Evolutionary conservation across 2,797 vertebrate genomes (phyloP).

Genomic region (Scyliorhinus canicula): DNA sequence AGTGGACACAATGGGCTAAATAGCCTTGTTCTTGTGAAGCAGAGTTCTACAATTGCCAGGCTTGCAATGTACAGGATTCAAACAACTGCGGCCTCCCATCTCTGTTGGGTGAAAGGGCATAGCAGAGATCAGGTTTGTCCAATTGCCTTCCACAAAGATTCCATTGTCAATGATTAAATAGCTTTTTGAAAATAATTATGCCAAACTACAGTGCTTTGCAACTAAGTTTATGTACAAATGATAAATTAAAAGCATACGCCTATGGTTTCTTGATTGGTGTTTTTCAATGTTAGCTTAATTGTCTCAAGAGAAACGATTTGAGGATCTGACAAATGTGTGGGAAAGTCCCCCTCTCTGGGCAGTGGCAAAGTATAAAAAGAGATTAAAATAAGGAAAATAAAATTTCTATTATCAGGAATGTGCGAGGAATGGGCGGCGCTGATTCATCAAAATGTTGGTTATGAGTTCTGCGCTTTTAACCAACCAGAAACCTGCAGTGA

Average conservation of each 20-base stretch:
- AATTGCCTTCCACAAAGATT: not conserved
- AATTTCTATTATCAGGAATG: too few species aligned
- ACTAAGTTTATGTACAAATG: not conserved
- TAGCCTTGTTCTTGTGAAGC: too few species aligned
- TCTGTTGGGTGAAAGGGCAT: not conserved
- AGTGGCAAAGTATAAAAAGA: too few species aligned
- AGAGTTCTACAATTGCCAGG: not conserved
- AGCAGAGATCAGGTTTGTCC: not conserved
- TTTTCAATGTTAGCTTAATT: too few species aligned
- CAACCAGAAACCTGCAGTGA: too few species aligned
- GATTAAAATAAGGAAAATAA: too few species aligned
- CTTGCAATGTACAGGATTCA: not conserved
- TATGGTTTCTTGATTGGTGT: not conserved
- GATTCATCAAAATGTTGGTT: too few species aligned
- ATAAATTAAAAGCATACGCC: not conserved
- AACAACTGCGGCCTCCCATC: not conserved
- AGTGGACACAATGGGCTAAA: too few species aligned
- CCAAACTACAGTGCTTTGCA: not conserved
- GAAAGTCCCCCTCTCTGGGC: too few species aligned
- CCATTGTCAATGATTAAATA: not conserved
- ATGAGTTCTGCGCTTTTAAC: too few species aligned
- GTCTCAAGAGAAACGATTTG: not conserved
- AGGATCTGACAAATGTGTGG: not conserved
- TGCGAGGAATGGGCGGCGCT: too few species aligned
- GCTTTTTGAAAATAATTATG: not conserved